A percentile compares a stretch with the other conserved stretches of the same genome.
These are phyloP conservation scores for Carposina sasakii DNA, from an alignment of 1,140 invertebrate genomes.

Conservation along the genomic window DNA sequence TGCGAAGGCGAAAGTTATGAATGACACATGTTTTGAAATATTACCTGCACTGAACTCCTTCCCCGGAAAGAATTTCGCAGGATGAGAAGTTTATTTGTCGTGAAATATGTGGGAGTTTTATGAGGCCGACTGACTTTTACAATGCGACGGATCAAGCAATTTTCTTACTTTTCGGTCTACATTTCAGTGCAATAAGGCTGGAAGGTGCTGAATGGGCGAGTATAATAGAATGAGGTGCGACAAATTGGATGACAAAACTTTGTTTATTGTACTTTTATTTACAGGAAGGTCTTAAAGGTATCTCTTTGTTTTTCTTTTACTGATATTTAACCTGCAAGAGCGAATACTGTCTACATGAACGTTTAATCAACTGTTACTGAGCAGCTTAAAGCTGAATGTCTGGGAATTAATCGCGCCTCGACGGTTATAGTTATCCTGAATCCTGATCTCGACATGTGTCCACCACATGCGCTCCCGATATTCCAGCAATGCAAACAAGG, in stretches of 20 bases:
- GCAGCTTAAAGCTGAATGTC: too few relatives aligned
- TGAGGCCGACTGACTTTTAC: constrained; percentile 57
- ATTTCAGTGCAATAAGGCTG: constrained; percentile 57
- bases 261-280: too few relatives aligned
- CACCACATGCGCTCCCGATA: constrained; percentile 26
- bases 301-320: too few relatives aligned
- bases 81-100: constrained; percentile 69
- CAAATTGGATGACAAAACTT: constrained; percentile 65
- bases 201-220: constrained; percentile 34
- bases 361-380: too few relatives aligned
- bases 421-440: constrained; percentile 31
- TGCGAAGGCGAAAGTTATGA: constrained; percentile 71
- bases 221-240: constrained; percentile 62
- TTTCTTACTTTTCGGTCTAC: constrained; percentile 56
- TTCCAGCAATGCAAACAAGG: constrained; percentile 5
- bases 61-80: constrained; percentile 59
- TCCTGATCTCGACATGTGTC: constrained; percentile 38
- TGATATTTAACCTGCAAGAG: too few relatives aligned
- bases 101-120: constrained; percentile 70
- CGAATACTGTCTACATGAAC: too few relatives aligned
- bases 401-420: constrained; percentile 21
- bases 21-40: constrained; percentile 73
- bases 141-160: constrained; percentile 63
- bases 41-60: constrained; percentile 67
- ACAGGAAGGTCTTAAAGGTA: too few relatives aligned